These are phyloP conservation scores for Drosophila silvestris DNA, from an alignment of 2,888 invertebrate species.

Conservation along the genomic window DNA sequence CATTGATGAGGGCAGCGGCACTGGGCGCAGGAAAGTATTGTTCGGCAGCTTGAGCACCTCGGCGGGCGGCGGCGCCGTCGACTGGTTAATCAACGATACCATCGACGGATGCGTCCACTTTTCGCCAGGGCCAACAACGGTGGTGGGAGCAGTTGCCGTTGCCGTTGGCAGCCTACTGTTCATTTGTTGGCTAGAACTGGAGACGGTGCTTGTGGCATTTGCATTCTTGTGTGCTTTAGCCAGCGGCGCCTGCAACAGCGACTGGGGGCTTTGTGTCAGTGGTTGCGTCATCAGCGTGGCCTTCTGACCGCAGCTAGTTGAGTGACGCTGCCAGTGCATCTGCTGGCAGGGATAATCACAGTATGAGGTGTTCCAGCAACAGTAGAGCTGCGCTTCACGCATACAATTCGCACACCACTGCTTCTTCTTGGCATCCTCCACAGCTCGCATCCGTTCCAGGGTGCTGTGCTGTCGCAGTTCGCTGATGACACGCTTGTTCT, in stretches of 20 bases:
- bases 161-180: constrained; percentile 28
- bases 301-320: constrained; percentile 53
- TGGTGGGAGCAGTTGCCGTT: background rate
- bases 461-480: constrained; percentile 90
- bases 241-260: constrained; percentile 17
- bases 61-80: constrained; percentile 52
- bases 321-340: constrained; percentile 93
- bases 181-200: constrained; percentile 35
- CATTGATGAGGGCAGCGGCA: constrained; percentile 54
- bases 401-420: constrained; percentile 97
- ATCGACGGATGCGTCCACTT: constrained; percentile 61
- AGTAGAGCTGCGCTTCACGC: constrained; percentile 95
- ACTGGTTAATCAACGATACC: constrained; percentile 50
- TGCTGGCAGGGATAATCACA: constrained; percentile 96
- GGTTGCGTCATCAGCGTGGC: constrained; percentile 34
- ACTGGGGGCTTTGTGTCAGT: background rate
- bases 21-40: constrained; percentile 81
- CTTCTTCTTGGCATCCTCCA: constrained; percentile 92
- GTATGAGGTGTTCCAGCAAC: constrained; percentile 98
- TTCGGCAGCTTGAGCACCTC: constrained; percentile 81
- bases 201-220: background rate
- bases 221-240: constrained; percentile 29
- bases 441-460: constrained; percentile 89
- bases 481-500: constrained; percentile 88
- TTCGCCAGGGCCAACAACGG: constrained; percentile 36